These are phyloP conservation scores for Hypercompe scribonia DNA, from an alignment of 2,888 invertebrate genomes.

Conservation along the genomic window DNA sequence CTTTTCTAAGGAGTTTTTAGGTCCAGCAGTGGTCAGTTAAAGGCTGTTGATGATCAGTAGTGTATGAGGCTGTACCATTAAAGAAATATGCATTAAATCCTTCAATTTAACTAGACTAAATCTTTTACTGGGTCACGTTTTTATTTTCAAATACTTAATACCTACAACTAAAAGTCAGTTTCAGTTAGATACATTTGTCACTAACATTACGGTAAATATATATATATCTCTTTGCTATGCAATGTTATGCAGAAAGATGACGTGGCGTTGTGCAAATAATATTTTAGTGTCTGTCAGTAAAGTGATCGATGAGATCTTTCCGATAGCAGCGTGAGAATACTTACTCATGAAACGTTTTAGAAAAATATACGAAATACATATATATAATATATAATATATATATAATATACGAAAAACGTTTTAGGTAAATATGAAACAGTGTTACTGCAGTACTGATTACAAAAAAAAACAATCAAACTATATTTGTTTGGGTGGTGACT, in stretches of 20 bases:
- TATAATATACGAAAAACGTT: too few species aligned
- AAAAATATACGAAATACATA: too few species aligned
- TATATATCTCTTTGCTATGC: conserved; percentile 16
- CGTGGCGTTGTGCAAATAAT: conserved; percentile 40
- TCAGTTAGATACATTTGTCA: neutral
- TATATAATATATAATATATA: too few species aligned
- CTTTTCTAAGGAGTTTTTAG: too few species aligned
- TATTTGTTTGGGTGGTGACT: too few species aligned
- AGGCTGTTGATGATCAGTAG: too few species aligned
- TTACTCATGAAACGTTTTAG: neutral
- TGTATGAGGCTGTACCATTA: too few species aligned
- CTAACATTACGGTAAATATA: conserved; percentile 10
- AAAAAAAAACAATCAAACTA: too few species aligned
- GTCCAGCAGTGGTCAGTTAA: too few species aligned
- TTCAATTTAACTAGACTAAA: neutral
- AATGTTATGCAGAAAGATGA: conserved; percentile 18
- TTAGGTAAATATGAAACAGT: too few species aligned
- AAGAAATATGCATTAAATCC: too few species aligned
- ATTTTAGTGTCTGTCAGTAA: conserved; percentile 40
- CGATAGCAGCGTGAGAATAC: conserved; percentile 40
- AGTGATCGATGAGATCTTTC: conserved; percentile 35
- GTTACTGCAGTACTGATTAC: too few species aligned
- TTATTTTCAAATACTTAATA: neutral
- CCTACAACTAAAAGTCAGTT: conserved; percentile 4
- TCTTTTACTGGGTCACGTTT: neutral